Conservation (phyloP, 2,888 invertebrate species). For the Eupithecia centaureata region DNA sequence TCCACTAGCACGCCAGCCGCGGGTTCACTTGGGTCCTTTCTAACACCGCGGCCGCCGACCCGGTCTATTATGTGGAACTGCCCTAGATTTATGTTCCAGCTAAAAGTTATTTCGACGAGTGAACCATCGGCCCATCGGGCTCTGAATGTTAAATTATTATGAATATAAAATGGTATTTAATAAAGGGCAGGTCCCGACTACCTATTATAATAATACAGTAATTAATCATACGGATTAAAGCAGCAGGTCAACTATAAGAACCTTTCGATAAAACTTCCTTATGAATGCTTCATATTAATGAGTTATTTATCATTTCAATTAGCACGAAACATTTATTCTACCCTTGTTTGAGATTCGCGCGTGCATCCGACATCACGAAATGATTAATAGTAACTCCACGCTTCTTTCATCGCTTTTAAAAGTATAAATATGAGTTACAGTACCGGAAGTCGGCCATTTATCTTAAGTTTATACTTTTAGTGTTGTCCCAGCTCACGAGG, state of each 20-base stretch:
- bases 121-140: not conserved
- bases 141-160: not conserved
- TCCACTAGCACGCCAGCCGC: no score
- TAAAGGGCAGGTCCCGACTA: not conserved
- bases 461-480: slow-evolving; percentile 8
- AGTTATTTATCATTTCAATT: not conserved
- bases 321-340: not conserved
- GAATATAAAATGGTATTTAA: not conserved
- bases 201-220: not conserved
- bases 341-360: not conserved
- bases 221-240: not conserved
- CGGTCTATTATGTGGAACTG: no score
- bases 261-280: not conserved
- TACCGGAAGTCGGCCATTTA: slow-evolving; percentile 10
- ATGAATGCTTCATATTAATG: not conserved
- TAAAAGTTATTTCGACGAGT: not conserved
- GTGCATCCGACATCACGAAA: not conserved
- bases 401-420: slow-evolving; percentile 4
- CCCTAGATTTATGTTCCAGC: no score
- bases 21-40: no score
- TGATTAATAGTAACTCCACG: not conserved
- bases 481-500: slow-evolving; percentile 26
- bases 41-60: no score
- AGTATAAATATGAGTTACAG: slow-evolving; percentile 10
- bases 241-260: not conserved